Evolutionary conservation across 1,140 invertebrate species (phyloP).

Genomic region (Helicorthomorpha holstii): DNA sequence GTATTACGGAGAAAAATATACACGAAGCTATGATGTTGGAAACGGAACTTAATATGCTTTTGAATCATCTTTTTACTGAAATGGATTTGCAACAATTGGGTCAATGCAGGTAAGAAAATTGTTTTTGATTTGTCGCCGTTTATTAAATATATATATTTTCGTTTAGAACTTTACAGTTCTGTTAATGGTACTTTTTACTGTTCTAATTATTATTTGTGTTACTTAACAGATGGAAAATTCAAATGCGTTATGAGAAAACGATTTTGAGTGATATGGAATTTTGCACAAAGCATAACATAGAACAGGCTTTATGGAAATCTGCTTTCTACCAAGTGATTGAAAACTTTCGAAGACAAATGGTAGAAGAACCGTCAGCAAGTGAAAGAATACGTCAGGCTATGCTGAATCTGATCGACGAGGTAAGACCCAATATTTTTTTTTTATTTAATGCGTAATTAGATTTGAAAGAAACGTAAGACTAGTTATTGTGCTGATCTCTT

Average conservation of each 20-base stretch:
- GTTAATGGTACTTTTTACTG: conserved; percentile 12
- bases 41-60: conserved; percentile 5
- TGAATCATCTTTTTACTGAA: neutral
- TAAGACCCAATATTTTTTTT: conserved; percentile 12
- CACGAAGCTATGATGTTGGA: conserved; percentile 9
- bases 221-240: conserved; percentile 31
- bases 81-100: conserved; percentile 6
- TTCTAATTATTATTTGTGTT: conserved; percentile 13
- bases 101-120: conserved; percentile 12
- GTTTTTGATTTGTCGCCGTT: neutral
- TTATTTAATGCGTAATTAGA: neutral
- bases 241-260: conserved; percentile 51
- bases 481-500: no score
- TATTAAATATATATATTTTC: conserved; percentile 10
- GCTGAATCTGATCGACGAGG: conserved; percentile 55
- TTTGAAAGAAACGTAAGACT: no score
- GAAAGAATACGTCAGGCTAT: conserved; percentile 45
- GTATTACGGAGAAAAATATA: conserved; percentile 11
- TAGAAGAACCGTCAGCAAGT: conserved; percentile 32
- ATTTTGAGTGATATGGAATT: conserved; percentile 68
- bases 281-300: conserved; percentile 71
- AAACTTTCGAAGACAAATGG: conserved; percentile 46
- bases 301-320: conserved; percentile 81
- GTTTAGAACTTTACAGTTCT: conserved; percentile 12
- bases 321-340: conserved; percentile 83